Base-by-base conservation (phyloP, 2,888 invertebrate species). In the Boloria euphrosyne region DNA sequence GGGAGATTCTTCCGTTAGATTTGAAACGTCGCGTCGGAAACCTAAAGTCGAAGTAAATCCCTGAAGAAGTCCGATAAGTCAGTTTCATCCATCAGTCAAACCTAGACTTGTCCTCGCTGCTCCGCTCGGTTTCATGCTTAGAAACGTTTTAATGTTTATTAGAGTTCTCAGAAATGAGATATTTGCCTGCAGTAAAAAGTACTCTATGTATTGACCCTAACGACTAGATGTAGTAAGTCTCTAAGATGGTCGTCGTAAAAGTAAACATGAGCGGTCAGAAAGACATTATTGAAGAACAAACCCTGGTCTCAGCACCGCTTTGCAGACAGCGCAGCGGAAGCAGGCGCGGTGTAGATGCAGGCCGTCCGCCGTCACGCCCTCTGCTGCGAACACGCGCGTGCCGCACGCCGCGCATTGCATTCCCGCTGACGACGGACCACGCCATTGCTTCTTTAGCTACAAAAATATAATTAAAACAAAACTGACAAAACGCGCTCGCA, bases 241-340 rank as follows among this genome's bases (percentile, higher is more conserved):
- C n/a, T n/a, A n/a, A 1, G n/a, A 22, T 4, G 27, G 13, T 13
- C 4, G 18, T 50, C 13, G 13, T 18, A 18, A 2, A 1, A 22
- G n/a, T n/a, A 52, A 0, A 27, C 14, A 16, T 16, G 22, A 51
- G 14, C 13, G 10, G 14, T 18, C 5, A 27, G 27, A n/a, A 52
- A 6, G 0, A n/a, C 0, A 17, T 10, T 31, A 7, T 31, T 7
- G 6, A 31, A 31, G 0, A 93, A 67, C 79, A 80, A 46, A 92
- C 91, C 96, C 96, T 54, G 98, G 94, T 55, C 98, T 94, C 54
- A 99, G 93, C 68, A 96, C 95, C 4, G 96, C 95, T 78, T 95
- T 95, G 88, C 98, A 99, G 83, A 97, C 97, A 85, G 98, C 96
- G 89, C 99, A 99, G 70, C 97, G 95, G 91, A 99, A 97, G 90